Evolutionary conservation across 1,140 invertebrate genomes (phyloP), one percentile per base, ranked within the genome.

Genomic region (Neuroterus valhalla): DNA sequence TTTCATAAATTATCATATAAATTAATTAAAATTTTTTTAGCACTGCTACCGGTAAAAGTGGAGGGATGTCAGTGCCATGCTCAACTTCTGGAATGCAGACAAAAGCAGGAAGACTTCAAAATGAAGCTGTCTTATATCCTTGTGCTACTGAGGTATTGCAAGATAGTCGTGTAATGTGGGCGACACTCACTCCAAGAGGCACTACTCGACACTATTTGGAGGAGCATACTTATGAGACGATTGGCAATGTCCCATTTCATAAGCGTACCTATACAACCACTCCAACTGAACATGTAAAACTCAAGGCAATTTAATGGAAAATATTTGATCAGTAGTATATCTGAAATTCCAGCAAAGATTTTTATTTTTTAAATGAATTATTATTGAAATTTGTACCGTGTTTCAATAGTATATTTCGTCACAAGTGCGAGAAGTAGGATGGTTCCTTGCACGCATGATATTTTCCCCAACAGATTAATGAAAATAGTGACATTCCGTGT

Each of bases 81-180:
- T 55, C 86, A 12, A 74, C 83, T 11, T 83, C 85, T 2, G 74
- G 81, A 19, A 82, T 85, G 69, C 86, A 86, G 55, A 81, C 87
- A 0, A 89, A 89, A 73, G 85, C 80, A 5, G 84, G 81, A 26
- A 79, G 87, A 31, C 85, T 89, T 43, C 87, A 89, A 42, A 88
- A 85, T 19, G 91, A 92, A 72, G 89, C 91, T 0, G 91, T 91
- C 38, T 87, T 92, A 3, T 92, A 92, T 78, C 91, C 91, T 2
- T 89, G 88, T 44, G 76, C 84, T 0, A 74, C 87, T 1, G 91
- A 90, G 81, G 85, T 81, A 82, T 89, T 85, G 84, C 90, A 84
- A 83, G 92, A 94, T 83, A 93, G 93, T 6, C 89, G 94, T n/a
- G 93, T 95, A 17, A 92, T 96, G 26, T 96, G 95, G 95, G 95